These are phyloP conservation scores for Panorpa germanica DNA, from an alignment of 2,888 invertebrate genomes.

Conservation along the genomic window DNA sequence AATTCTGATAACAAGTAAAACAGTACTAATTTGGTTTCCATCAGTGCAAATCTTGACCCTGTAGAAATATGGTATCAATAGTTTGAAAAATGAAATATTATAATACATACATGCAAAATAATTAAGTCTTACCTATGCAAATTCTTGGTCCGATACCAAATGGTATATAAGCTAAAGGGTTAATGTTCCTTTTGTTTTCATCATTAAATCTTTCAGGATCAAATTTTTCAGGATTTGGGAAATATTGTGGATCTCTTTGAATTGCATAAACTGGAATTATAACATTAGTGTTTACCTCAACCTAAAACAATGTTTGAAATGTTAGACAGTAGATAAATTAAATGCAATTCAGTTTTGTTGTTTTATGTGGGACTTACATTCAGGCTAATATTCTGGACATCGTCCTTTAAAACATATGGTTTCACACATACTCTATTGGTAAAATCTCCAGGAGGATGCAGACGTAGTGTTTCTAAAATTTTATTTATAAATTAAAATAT, in stretches of 20 bases:
- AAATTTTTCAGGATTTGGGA: too few species aligned
- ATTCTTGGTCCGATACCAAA: conserved; percentile 34
- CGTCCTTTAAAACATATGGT: conserved; percentile 25
- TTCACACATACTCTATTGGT: conserved; percentile 30
- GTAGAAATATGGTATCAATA: conserved; percentile 10
- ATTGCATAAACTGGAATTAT: conserved; percentile 23
- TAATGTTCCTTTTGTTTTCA: conserved; percentile 23
- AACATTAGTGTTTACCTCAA: too few species aligned
- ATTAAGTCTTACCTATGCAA: conserved; percentile 20
- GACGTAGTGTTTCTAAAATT: conserved; percentile 26
- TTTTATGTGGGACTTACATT: background rate
- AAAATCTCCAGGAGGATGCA: conserved; percentile 27
- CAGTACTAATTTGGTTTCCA: conserved; percentile 24
- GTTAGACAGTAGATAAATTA: background rate
- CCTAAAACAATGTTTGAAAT: conserved; percentile 8
- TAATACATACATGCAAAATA: background rate
- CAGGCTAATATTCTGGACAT: too few species aligned
- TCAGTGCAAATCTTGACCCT: conserved; percentile 25
- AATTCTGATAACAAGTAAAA: conserved; percentile 22
- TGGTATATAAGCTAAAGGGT: conserved; percentile 28
- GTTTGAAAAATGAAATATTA: background rate
- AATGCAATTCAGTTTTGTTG: conserved; percentile 3
- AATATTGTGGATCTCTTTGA: too few species aligned
- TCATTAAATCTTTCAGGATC: too few species aligned
- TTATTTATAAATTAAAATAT: too few species aligned